Conservation (phyloP, 1,140 invertebrate species). For the Pseudomyrmex sp. region DNA sequence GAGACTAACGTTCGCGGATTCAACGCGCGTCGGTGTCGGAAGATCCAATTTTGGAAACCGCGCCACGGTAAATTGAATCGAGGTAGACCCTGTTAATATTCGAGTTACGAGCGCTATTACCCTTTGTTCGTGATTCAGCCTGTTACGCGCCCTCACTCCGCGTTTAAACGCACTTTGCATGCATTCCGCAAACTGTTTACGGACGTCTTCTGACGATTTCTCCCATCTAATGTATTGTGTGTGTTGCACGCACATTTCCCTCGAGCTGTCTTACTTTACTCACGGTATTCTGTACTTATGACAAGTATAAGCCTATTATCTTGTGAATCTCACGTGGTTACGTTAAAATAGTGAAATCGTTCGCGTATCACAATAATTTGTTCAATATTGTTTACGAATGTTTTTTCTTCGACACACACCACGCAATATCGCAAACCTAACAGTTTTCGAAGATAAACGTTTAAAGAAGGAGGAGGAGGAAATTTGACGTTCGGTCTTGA, state of each 20-base stretch:
- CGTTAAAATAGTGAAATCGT: too few species aligned
- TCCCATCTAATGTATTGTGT: not conserved
- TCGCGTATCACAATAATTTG: too few species aligned
- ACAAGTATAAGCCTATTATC: too few species aligned
- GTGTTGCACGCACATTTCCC: not conserved
- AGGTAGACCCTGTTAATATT: conserved; percentile 36
- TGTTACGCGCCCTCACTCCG: conserved; percentile 15
- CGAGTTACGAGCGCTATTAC: conserved; percentile 52
- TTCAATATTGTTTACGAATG: too few species aligned
- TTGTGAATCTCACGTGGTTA: too few species aligned
- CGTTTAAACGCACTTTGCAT: conserved; percentile 21
- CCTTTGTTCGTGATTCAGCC: conserved; percentile 45
- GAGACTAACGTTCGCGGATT: not conserved
- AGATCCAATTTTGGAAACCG: conserved; percentile 33
- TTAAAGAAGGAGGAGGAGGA: not conserved
- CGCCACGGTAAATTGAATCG: conserved; percentile 46
- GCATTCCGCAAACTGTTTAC: conserved; percentile 41
- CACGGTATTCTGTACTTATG: too few species aligned
- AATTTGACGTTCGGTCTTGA: not conserved
- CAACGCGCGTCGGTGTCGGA: not conserved
- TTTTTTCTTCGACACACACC: too few species aligned
- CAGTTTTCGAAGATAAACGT: too few species aligned
- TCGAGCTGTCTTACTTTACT: too few species aligned
- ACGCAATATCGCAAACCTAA: too few species aligned
- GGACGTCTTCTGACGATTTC: not conserved